Evolutionary conservation across 2,888 invertebrate species (phyloP), one percentile per base, ranked within the genome.

Genomic region (Chrysina gloriosa): DNA sequence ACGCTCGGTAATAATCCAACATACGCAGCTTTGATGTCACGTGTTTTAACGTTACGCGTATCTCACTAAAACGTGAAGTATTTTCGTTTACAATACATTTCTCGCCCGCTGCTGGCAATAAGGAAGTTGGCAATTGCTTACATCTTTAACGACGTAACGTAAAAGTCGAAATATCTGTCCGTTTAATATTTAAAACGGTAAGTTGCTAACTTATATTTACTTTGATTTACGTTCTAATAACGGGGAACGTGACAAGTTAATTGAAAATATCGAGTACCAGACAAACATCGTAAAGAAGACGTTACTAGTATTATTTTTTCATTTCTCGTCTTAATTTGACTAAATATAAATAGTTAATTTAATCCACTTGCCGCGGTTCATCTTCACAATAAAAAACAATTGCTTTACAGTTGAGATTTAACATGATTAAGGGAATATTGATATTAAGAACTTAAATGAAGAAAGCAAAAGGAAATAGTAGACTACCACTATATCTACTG

Each of bases 61-160:
- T 19, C 14, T 29, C 19, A 25, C 39, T 23, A 25, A 39, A 39
- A 31, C 16, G 19, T 31, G 11, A 52, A 27, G 42, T 61, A 61
- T 42, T 61, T 29, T 42, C 42, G 58, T 42, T 42, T 61, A 42
- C 45, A 29, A 61, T 61, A 61, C 58, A 61, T 61, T 61, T 42
- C 42, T 42, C 14, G 25, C 7, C 9, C 14, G 58, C 14, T 27
- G 27, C 25, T 27, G 23, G 42, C 58, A 61, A 61, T 61, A 61
- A 61, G 58, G 58, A 61, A 61, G 58, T 61, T 61, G 58, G 58
- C 42, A 61, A 27, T 61, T 61, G 42, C 42, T 61, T 61, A 29
- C 42, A 61, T 61, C 58, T 61, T 58, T 61, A 61, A 61, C 58
- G 58, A 42, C 58, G 9, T 19, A 27, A 61, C 42, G 58, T 61